phyloP scores from a whole-genome alignment of 2,888 invertebrate genomes.

The Tetrapedia diversipes region DNA sequence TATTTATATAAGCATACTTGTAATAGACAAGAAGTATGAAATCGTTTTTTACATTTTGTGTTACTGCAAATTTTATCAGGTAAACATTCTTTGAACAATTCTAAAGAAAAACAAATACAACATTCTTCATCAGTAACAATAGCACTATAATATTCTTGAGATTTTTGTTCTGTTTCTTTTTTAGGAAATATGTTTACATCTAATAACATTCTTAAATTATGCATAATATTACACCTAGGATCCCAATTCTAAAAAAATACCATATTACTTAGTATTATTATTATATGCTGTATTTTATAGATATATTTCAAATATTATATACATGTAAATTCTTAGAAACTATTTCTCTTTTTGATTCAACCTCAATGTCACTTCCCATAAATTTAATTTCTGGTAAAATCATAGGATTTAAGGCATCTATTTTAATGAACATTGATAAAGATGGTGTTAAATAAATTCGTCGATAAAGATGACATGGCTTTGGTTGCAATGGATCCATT shows the following conservation, averaged over 20 bases:
- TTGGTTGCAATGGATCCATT: conserved; percentile 77
- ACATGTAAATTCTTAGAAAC: conserved; percentile 72
- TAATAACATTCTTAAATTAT: conserved; percentile 76
- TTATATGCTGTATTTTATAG: not conserved
- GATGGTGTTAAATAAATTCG: conserved; percentile 76
- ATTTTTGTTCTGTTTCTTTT: conserved; percentile 44
- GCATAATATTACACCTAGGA: conserved; percentile 59
- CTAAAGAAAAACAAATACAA: conserved; percentile 78
- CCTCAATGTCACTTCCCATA: conserved; percentile 74
- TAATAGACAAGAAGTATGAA: conserved; percentile 77
- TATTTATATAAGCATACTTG: conserved; percentile 65
- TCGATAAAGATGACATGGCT: conserved; percentile 78
- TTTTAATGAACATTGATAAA: conserved; percentile 74
- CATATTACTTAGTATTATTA: not conserved
- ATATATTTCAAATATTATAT: conserved; percentile 33
- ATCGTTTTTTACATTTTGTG: conserved; percentile 75
- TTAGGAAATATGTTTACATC: conserved; percentile 74
- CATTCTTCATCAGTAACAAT: conserved; percentile 77
- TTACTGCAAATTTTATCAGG: conserved; percentile 79
- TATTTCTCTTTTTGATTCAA: conserved; percentile 70
- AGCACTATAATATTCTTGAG: conserved; percentile 50
- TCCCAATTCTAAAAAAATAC: conserved; percentile 75
- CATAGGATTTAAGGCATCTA: conserved; percentile 73
- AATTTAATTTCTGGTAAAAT: conserved; percentile 76
- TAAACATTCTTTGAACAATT: conserved; percentile 68